These are phyloP conservation scores for Dendrolimus punctatus DNA, from an alignment of 1,140 invertebrate genomes.

Conservation along the genomic window DNA sequence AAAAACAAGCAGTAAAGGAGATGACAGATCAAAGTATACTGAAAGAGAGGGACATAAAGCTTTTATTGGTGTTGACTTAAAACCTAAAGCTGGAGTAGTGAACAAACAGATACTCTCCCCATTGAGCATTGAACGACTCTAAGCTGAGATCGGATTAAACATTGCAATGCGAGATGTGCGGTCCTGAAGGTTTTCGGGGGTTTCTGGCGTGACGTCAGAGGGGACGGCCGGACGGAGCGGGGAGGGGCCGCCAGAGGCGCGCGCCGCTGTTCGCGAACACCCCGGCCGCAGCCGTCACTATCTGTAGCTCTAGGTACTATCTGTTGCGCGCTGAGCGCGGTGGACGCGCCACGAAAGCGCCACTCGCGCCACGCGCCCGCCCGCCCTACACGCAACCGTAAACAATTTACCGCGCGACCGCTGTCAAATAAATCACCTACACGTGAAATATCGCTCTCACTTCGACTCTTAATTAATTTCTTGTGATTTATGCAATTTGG, in stretches of 20 bases:
- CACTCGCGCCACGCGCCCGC: constrained; percentile 20
- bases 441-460: constrained; percentile 10
- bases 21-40: no score
- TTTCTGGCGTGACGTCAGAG: constrained; percentile 51
- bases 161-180: constrained; percentile 33
- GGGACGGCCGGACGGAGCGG: constrained; percentile 23
- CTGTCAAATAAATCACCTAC: constrained; percentile 12
- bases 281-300: constrained; percentile 25
- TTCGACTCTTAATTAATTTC: constrained; percentile 5
- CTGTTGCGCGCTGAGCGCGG: constrained; percentile 53
- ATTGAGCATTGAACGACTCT: constrained; percentile 1
- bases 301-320: constrained; percentile 42
- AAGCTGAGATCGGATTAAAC: constrained; percentile 17
- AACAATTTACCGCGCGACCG: constrained; percentile 30
- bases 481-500: constrained; percentile 19
- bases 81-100: no score
- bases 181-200: constrained; percentile 45
- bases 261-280: constrained; percentile 29
- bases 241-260: constrained; percentile 25
- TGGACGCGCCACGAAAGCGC: constrained; percentile 34
- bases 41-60: no score
- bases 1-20: no score
- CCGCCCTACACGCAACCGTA: constrained; percentile 33
- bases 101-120: no score
- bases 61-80: no score